Evolutionary conservation across 1,140 invertebrate species (phyloP), one percentile per base, ranked within the genome.

Genomic region (Eubasilissa regina): DNA sequence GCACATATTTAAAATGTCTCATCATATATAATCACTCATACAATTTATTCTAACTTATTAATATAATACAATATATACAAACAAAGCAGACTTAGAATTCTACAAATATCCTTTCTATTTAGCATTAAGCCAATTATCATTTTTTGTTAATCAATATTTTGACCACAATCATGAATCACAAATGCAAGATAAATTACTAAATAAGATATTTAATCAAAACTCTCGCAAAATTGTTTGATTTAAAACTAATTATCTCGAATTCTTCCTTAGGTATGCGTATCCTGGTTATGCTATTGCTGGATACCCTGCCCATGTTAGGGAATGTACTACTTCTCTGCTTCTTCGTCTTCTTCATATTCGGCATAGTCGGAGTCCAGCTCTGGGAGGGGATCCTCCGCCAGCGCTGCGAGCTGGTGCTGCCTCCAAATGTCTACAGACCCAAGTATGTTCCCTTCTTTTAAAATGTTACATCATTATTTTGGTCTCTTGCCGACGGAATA

Each of bases 301-400:
- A 99, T 88, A 99, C 98, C 1, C 91, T 99, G 77, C 98, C 98
- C 0, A 99, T 99, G 98, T 89, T 99, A 84, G 98, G 98, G 66
- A 99, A 99, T 89, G 99, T 99, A 43, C 91, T 99, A 73, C 91
- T 99, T 53, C 90, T 99, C 53, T 99, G 98, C 90, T 99, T 99
- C 91, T 99, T 99, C 91, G 98, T 99, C 51, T 99, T 99, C 93
- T 99, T 99, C 92, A 99, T 99, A 86, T 99, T 99, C 87, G 98
- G 99, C 60, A 99, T 99, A 85, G 96, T 99, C 79, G 99, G 98
- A 0, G 99, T 99, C 12, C 99, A 99, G 87, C 91, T 99, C 11
- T 99, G 99, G 99, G 96, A 98, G 85, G 98, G 98, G 4, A 95
- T 99, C 47, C 90, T 99, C 47, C 90, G 97, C 75, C 97, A 99